These are phyloP conservation scores for Drosophila diplacantha DNA, from an alignment of 2,888 invertebrate species.

Conservation along the genomic window DNA sequence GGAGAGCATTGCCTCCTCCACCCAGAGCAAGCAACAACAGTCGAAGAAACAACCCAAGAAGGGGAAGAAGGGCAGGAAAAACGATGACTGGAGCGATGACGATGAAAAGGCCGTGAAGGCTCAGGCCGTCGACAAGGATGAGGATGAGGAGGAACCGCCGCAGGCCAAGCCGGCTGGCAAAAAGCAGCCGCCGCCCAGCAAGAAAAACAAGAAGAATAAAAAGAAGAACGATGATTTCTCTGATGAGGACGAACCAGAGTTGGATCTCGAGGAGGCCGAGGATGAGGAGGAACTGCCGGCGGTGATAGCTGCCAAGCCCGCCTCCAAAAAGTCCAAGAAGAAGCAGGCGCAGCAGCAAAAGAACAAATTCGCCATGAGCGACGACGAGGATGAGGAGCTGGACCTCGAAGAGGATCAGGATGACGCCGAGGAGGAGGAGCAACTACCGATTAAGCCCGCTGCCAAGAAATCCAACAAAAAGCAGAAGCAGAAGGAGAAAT, in stretches of 20 bases:
- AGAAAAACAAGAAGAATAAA: conserved; percentile 72
- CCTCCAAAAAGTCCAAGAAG: conserved; percentile 72
- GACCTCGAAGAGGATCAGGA: conserved; percentile 50
- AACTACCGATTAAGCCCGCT: conserved; percentile 18
- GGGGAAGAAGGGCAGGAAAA: conserved; percentile 78
- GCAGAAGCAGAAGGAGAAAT: conserved; percentile 32
- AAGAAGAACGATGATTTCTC: conserved; percentile 65
- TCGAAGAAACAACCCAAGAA: conserved; percentile 69
- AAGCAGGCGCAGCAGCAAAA: conserved; percentile 53
- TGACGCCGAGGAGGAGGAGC: conserved; percentile 30
- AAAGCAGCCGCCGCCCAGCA: conserved; percentile 51
- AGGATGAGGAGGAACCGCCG: conserved; percentile 37
- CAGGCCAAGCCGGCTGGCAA: conserved; percentile 50
- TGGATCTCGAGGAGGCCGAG: conserved; percentile 40
- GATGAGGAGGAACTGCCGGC: conserved; percentile 49
- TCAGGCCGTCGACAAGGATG: conserved; percentile 50
- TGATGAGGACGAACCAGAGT: conserved; percentile 66
- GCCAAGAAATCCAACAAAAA: conserved; percentile 22
- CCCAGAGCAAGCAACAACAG: conserved; percentile 53
- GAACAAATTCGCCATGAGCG: conserved; percentile 45
- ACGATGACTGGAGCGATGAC: conserved; percentile 79
- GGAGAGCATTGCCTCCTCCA: conserved; percentile 60
- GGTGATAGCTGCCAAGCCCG: conserved; percentile 51
- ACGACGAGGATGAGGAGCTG: conserved; percentile 33
- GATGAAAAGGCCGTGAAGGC: conserved; percentile 28